phyloP scores from a whole-genome alignment of 2,888 invertebrate species.

The Troides aeacus region DNA sequence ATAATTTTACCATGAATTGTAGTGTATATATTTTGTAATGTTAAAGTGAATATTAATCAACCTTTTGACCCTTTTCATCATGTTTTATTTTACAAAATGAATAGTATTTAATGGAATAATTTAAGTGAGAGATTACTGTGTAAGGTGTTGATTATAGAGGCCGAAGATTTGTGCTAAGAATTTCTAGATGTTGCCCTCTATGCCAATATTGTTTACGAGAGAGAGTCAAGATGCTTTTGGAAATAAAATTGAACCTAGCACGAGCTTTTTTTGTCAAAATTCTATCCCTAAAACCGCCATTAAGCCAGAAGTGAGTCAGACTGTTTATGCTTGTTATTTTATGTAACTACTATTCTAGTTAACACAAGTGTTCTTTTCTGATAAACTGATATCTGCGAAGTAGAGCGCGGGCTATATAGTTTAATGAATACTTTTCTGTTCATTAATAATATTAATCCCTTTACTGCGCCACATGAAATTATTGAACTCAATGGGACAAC shows the following conservation, averaged over 20 bases:
- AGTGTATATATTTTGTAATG: constrained; percentile 41
- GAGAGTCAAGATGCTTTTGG: constrained; percentile 76
- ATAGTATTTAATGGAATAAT: constrained; percentile 44
- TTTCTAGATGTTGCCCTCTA: constrained; percentile 76
- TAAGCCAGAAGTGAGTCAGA: constrained; percentile 62
- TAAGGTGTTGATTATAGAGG: constrained; percentile 45
- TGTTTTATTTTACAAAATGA: constrained; percentile 41
- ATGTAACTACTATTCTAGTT: constrained; percentile 34
- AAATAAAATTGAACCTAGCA: constrained; percentile 70
- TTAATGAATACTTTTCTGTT: not conserved
- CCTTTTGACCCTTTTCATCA: constrained; percentile 28
- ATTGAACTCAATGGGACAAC: not conserved
- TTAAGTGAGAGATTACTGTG: constrained; percentile 34
- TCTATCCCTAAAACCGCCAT: constrained; percentile 51
- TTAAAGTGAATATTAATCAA: constrained; percentile 32
- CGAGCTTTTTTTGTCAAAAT: constrained; percentile 64
- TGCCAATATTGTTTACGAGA: constrained; percentile 72
- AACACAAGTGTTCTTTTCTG: constrained; percentile 7
- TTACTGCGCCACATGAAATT: not conserved
- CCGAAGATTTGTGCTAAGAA: constrained; percentile 46
- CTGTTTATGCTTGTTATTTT: constrained; percentile 35
- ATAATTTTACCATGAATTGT: constrained; percentile 42
- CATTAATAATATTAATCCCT: not conserved
- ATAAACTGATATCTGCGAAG: constrained; percentile 13
- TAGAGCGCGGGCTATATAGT: not conserved